phyloP scores from a whole-genome alignment of 1,140 invertebrate species.

The Drosophila takahashii region DNA sequence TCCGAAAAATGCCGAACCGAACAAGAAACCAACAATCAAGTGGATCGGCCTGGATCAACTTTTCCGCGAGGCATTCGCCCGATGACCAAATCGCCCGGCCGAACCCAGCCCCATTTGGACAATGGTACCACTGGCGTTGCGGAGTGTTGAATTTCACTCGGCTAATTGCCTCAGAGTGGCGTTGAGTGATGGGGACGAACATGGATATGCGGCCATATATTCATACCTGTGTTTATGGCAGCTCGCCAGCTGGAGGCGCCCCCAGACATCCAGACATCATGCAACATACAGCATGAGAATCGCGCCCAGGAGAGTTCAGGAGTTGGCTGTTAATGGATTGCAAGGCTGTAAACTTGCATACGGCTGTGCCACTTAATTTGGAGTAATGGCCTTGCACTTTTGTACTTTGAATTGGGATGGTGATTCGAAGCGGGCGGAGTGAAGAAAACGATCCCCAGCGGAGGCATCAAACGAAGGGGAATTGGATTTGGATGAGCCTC shows the following conservation, averaged over 20 bases:
- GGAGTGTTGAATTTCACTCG: conserved; percentile 78
- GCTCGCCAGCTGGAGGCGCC: conserved; percentile 59
- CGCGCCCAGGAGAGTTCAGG: conserved; percentile 23
- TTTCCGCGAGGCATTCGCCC: conserved; percentile 61
- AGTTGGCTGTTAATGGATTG: conserved; percentile 44
- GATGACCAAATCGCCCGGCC: conserved; percentile 59
- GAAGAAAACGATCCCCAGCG: conserved; percentile 10
- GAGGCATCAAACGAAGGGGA: conserved; percentile 53
- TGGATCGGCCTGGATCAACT: conserved; percentile 30
- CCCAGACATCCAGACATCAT: conserved; percentile 31
- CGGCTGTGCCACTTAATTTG: conserved; percentile 55
- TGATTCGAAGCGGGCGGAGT: neutral
- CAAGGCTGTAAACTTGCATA: conserved; percentile 75
- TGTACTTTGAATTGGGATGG: neutral
- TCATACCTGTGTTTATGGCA: conserved; percentile 40
- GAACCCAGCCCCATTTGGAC: conserved; percentile 65
- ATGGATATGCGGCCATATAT: conserved; percentile 58
- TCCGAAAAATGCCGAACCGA: conserved; percentile 42
- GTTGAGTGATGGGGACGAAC: conserved; percentile 51
- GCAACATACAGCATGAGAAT: neutral
- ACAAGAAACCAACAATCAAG: conserved; percentile 24
- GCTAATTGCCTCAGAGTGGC: conserved; percentile 64
- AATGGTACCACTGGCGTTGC: conserved; percentile 63
- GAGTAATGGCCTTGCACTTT: conserved; percentile 55
- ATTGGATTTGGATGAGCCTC: conserved; percentile 33